Evolutionary conservation across 2,797 vertebrate genomes (phyloP).

Genomic region (Leucoraja ocellata): DNA sequence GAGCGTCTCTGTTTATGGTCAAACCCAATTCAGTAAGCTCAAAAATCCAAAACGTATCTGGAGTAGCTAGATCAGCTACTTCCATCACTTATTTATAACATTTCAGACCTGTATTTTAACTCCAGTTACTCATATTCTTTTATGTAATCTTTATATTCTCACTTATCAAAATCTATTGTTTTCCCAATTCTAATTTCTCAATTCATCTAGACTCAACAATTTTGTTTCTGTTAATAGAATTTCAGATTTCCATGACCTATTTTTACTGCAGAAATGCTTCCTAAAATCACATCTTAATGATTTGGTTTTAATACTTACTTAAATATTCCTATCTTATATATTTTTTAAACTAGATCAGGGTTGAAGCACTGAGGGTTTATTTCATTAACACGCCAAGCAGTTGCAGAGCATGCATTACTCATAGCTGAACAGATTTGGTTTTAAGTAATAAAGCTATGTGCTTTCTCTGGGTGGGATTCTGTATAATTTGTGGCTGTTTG

Average conservation of each 20-base stretch:
- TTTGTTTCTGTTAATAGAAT: neutral
- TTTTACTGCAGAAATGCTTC: neutral
- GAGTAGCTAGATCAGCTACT: too few species aligned
- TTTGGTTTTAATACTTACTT: neutral
- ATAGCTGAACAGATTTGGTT: conserved; percentile 4
- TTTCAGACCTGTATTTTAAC: neutral
- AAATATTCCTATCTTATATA: neutral
- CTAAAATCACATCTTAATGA: neutral
- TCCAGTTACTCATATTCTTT: neutral
- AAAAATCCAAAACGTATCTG: neutral
- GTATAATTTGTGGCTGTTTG: neutral
- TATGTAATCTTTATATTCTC: neutral
- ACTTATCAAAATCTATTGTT: neutral
- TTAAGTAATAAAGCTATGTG: neutral
- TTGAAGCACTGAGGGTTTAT: neutral
- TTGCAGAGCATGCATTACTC: neutral
- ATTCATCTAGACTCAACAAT: neutral
- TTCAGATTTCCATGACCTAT: neutral
- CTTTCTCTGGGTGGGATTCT: neutral
- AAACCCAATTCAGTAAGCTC: neutral
- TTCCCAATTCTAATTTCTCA: neutral
- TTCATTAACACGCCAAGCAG: neutral
- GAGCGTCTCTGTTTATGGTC: neutral
- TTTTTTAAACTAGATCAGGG: neutral
- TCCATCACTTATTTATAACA: neutral